Evolutionary conservation across 1,140 invertebrate species (phyloP).

Genomic region (Tetramorium alpestre): DNA sequence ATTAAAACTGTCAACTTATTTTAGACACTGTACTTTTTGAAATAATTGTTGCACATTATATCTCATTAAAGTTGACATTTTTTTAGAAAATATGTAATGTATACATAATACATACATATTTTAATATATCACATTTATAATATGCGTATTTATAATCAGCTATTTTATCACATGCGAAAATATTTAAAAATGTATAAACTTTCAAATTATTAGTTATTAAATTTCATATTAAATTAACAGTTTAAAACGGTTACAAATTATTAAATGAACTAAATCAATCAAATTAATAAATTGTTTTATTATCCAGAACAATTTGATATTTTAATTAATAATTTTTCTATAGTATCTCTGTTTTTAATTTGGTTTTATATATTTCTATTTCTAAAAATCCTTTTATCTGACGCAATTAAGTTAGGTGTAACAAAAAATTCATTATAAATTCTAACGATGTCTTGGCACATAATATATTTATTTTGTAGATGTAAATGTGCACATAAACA

Average conservation of each 20-base stretch:
- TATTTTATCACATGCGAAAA: not conserved
- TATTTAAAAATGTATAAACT: not conserved
- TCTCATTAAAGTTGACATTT: not conserved
- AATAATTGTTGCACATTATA: not conserved
- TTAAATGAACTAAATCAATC: not conserved
- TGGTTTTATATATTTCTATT: not conserved
- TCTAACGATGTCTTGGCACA: conserved; percentile 12
- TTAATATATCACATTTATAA: conserved; percentile 6
- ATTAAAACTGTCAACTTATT: not conserved
- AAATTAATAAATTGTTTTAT: not conserved
- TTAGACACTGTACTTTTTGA: not conserved
- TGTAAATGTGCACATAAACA: conserved; percentile 35
- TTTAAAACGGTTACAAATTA: not conserved
- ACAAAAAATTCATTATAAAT: conserved; percentile 25
- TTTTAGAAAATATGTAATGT: not conserved
- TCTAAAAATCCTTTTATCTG: not conserved
- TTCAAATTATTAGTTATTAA: conserved; percentile 12
- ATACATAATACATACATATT: not conserved
- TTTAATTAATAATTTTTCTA: not conserved
- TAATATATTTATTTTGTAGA: conserved; percentile 48
- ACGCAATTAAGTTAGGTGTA: not conserved
- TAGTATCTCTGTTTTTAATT: not conserved
- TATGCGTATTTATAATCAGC: not conserved
- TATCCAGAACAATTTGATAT: not conserved
- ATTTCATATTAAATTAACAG: not conserved